A percentile compares a stretch with the other conserved stretches of the same genome.
Evolutionary conservation across 1,140 invertebrate species (phyloP).

Genomic region (Drosophila nannoptera): DNA sequence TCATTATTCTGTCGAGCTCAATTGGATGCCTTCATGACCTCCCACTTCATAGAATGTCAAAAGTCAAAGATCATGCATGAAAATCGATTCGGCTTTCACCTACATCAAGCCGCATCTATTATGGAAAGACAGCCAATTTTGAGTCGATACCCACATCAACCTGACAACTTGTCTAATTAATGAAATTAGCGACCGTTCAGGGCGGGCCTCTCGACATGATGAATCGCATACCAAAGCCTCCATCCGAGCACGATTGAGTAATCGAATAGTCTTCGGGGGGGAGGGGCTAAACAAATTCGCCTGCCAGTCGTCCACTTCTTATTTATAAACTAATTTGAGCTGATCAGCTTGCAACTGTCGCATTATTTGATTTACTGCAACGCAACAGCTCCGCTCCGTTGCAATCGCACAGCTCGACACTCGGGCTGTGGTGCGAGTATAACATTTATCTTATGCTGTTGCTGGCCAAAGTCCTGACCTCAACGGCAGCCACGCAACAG

Average conservation of each 20-base stretch:
- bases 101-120: background rate
- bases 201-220: background rate
- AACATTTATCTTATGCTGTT: slow-evolving; percentile 49
- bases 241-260: too few relatives aligned
- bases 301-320: background rate
- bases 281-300: background rate
- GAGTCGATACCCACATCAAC: slow-evolving; percentile 8
- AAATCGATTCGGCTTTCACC: too few relatives aligned
- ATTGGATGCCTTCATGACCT: too few relatives aligned
- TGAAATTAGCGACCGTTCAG: background rate
- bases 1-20: too few relatives aligned
- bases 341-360: slow-evolving; percentile 12
- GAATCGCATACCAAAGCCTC: background rate
- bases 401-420: slow-evolving; percentile 13
- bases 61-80: too few relatives aligned
- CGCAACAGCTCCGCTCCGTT: background rate
- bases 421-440: slow-evolving; percentile 41
- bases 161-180: slow-evolving; percentile 5
- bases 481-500: slow-evolving; percentile 26
- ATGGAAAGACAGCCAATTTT: background rate
- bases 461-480: slow-evolving; percentile 28
- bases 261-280: too few relatives aligned
- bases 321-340: background rate
- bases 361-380: slow-evolving; percentile 7
- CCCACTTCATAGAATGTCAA: too few relatives aligned